phyloP scores from a whole-genome alignment of 2,797 vertebrate species.

The Galago senegalensis region DNA sequence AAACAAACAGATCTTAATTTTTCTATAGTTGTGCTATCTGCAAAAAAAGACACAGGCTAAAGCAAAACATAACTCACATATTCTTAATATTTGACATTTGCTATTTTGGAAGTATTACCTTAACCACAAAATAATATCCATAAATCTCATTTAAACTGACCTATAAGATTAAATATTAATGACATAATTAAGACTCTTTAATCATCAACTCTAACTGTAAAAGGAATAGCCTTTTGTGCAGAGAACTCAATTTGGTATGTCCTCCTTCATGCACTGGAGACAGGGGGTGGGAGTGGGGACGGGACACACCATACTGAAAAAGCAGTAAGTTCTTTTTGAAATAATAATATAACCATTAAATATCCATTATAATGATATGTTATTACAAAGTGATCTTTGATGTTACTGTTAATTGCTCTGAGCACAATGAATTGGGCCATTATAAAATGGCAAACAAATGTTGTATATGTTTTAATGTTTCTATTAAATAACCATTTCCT shows the following conservation, averaged over 20 bases:
- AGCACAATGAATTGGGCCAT: neutral
- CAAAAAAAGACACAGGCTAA: slow-evolving; percentile 62
- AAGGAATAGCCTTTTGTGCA: neutral
- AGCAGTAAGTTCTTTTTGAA: neutral
- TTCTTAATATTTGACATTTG: neutral
- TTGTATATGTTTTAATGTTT: neutral
- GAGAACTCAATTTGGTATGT: neutral
- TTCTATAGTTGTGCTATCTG: slow-evolving; percentile 97
- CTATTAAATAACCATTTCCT: neutral
- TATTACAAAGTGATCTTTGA: neutral
- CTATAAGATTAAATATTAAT: neutral
- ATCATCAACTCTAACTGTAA: neutral
- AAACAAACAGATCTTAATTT: slow-evolving; percentile 96
- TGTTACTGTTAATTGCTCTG: neutral
- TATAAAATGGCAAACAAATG: neutral
- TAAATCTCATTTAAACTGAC: neutral
- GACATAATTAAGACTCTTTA: neutral
- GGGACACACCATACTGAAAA: neutral
- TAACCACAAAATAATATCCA: neutral
- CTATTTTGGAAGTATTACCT: neutral
- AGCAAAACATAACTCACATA: neutral
- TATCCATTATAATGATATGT: neutral
- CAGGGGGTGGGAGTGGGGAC: neutral
- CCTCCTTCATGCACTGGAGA: neutral
- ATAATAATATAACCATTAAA: neutral